Base-by-base conservation (phyloP, 2,113 vertebrate species). In the Entomyzon cyanotis region DNA sequence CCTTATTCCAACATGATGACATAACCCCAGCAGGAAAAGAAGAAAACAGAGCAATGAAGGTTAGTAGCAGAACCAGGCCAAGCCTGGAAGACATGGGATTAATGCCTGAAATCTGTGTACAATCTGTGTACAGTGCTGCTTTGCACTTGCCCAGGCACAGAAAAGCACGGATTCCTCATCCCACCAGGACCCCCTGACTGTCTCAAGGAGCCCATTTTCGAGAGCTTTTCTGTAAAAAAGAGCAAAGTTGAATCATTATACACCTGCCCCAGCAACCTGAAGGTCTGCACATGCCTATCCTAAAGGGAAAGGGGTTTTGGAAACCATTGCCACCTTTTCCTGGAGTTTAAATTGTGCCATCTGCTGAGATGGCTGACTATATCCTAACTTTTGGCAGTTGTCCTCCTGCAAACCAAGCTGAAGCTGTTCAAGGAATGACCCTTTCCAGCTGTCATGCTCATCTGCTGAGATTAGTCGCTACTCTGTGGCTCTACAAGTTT, bases 41-140 rank as follows among this genome's bases (percentile, higher is more conserved):
- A 85, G 73, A 55, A 69, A 55, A 69, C 0, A 2, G 28, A 63
- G 52, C 5, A 28, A 74, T 65, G 70, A 68, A 69, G 6, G 53
- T 79, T 75, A 46, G 53, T 31, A 87, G 70, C 74, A 82, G 49
- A 75, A 89, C 46, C 35, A 39, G 59, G 69, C 69, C 47, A 87
- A 71, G 47, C 47, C 69, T 94, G 73, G 77, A 81, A 87, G 52
- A 60, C 10, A 35, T 63, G 23, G 64, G 56, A 87, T 82, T 50
- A 71, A 73, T 47, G 64, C 35, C 84, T 8, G 0, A 80, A 76
- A 67, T 75, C 52, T 78, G 60, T 14, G 10, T 46, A 35, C 46
- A 74, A 7, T 65, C 31, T 90, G 41, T 47, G 42, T 35, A 20
- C 14, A 11, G 41, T 16, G 30, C 31, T 84, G 68, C 85, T 83